Evolutionary conservation across 2,888 invertebrate genomes (phyloP).

Genomic region (Eilema depressum): DNA sequence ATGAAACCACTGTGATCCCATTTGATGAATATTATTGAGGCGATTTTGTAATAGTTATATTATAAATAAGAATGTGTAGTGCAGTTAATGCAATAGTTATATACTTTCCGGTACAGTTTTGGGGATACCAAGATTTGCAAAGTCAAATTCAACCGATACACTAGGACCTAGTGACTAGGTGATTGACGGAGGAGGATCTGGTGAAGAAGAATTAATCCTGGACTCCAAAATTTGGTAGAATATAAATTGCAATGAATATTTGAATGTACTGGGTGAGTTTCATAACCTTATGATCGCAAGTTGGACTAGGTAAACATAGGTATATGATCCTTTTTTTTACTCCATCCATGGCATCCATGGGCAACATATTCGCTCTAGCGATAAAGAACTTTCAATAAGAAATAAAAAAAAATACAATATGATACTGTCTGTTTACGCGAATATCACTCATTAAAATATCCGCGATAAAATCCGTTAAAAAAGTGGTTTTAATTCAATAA

Average conservation of each 20-base stretch:
- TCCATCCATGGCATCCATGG: too few relatives aligned
- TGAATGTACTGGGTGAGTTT: not conserved
- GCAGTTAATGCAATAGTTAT: not conserved
- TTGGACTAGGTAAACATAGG: not conserved
- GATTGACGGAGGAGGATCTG: not conserved
- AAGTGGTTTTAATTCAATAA: too few relatives aligned
- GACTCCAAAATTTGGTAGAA: too few relatives aligned
- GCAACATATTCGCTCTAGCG: too few relatives aligned
- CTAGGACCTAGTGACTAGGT: too few relatives aligned
- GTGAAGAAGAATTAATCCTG: not conserved
- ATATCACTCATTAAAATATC: too few relatives aligned
- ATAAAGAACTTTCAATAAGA: too few relatives aligned
- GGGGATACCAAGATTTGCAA: not conserved
- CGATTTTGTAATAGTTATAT: not conserved
- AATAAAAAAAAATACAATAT: too few relatives aligned
- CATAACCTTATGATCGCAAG: not conserved
- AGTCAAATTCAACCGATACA: not conserved
- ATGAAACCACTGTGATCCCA: conserved; percentile 13
- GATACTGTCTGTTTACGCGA: too few relatives aligned
- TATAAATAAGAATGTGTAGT: not conserved
- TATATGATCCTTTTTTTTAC: too few relatives aligned
- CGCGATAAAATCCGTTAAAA: too few relatives aligned
- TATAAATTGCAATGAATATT: too few relatives aligned
- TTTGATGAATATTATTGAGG: conserved; percentile 12
- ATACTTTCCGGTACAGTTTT: not conserved